A percentile compares a stretch with the other conserved stretches of the same genome.
Conservation (phyloP, 1,140 invertebrate genomes). For the Lycorma delicatula region DNA sequence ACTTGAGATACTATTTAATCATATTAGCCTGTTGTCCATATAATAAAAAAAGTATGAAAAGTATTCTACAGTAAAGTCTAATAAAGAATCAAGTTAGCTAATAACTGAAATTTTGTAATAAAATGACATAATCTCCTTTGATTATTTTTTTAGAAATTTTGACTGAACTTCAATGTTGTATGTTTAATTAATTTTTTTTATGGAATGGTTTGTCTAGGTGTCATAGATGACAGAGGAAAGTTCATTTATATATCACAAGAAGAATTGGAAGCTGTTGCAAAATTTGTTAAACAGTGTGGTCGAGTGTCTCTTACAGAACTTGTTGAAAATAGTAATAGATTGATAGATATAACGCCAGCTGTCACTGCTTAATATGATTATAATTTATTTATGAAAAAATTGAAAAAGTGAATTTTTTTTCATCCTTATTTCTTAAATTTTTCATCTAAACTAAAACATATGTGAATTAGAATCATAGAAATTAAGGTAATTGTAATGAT, state of each 20-base stretch:
- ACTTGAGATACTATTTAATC: too few species aligned
- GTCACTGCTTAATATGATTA: too few species aligned
- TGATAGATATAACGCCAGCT: slow-evolving; percentile 84
- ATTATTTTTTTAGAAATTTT: background rate
- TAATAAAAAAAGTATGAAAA: background rate
- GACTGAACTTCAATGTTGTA: background rate
- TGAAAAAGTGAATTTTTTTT: too few species aligned
- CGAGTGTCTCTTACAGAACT: slow-evolving; percentile 88
- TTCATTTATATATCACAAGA: slow-evolving; percentile 94
- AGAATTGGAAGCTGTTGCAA: slow-evolving; percentile 87
- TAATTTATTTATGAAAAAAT: too few species aligned
- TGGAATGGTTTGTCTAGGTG: slow-evolving; percentile 48
- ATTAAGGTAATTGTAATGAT: too few species aligned
- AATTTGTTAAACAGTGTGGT: slow-evolving; percentile 92
- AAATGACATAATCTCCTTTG: background rate
- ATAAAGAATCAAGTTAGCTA: background rate
- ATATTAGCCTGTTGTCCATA: background rate
- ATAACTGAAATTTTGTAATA: background rate
- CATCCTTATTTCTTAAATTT: too few species aligned
- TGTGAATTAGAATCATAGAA: too few species aligned
- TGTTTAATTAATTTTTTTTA: background rate
- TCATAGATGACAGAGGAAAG: slow-evolving; percentile 98
- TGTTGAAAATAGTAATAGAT: slow-evolving; percentile 85
- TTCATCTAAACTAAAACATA: too few species aligned
- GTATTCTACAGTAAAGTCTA: background rate